Evolutionary conservation across 2,113 vertebrate species (phyloP).

Genomic region (Antechinus stuartii): DNA sequence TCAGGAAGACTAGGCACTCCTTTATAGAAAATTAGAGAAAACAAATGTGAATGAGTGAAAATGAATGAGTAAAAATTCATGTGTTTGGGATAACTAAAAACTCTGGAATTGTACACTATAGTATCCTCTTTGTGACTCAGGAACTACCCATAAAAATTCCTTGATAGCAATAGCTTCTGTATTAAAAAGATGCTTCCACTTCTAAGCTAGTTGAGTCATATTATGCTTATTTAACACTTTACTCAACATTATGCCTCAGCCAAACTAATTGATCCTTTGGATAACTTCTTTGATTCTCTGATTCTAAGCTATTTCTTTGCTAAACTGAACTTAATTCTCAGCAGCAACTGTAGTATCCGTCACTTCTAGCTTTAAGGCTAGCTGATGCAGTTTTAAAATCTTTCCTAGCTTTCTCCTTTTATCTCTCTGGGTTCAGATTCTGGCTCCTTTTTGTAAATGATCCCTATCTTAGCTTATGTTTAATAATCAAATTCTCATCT

Average conservation of each 20-base stretch:
- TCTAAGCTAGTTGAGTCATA: background rate
- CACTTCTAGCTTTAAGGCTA: background rate
- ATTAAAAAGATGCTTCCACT: background rate
- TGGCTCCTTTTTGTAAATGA: background rate
- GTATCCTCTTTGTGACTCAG: background rate
- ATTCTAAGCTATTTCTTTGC: background rate
- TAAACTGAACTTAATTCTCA: background rate
- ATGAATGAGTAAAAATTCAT: background rate
- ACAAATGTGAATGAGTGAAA: background rate
- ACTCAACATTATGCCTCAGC: background rate
- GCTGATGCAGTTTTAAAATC: background rate
- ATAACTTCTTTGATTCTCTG: background rate
- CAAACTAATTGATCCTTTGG: background rate
- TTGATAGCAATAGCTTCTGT: background rate
- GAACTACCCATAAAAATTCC: background rate
- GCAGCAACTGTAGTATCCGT: background rate
- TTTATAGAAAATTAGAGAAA: background rate
- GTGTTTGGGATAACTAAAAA: background rate
- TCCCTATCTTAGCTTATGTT: background rate
- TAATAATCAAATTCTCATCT: background rate
- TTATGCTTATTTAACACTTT: background rate
- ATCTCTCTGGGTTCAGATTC: background rate
- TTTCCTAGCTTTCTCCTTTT: background rate
- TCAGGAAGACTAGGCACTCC: background rate
- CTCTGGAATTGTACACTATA: background rate